A percentile compares a stretch with the other conserved stretches of the same genome.
phyloP scores from a whole-genome alignment of 2,888 invertebrate species.

The Ceriagrion tenellum region DNA sequence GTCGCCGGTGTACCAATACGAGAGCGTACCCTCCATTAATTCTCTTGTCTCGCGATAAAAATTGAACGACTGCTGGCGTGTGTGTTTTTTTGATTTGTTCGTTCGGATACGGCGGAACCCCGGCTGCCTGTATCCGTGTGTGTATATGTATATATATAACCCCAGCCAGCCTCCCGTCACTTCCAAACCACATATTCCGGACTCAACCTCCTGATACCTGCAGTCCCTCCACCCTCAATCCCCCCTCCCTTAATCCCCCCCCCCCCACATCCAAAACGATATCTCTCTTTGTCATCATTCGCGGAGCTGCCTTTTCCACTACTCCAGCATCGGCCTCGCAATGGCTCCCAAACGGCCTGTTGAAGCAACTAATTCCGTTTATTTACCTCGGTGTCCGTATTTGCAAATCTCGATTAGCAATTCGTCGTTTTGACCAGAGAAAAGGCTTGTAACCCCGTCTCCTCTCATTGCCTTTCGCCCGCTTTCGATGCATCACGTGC shows the following conservation, averaged over 20 bases:
- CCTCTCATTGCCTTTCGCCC: not conserved
- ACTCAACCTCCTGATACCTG: not conserved
- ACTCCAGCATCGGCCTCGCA: not conserved
- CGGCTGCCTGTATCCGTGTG: not conserved
- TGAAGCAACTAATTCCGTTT: conserved; percentile 65
- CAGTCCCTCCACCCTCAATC: not conserved
- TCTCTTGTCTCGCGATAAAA: conserved; percentile 31
- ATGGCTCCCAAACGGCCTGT: conserved; percentile 60
- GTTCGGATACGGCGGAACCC: not conserved
- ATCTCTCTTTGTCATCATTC: not conserved
- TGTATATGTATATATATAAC: not conserved
- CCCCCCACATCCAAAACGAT: not conserved
- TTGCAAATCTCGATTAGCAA: conserved; percentile 67
- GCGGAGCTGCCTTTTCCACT: not conserved
- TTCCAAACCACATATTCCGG: not conserved
- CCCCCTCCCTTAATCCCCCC: not conserved
- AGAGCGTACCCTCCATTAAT: conserved; percentile 10
- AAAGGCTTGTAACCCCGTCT: conserved; percentile 12
- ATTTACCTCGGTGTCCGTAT: conserved; percentile 61
- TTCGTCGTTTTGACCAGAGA: conserved; percentile 55
- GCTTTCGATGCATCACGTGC: not conserved
- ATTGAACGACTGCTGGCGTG: conserved; percentile 10
- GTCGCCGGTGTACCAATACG: conserved; percentile 2
- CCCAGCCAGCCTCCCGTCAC: not conserved
- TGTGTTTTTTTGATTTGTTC: conserved; percentile 60